Base-by-base conservation (phyloP, 2,113 vertebrate genomes). In the Tangachromis dhanisi region DNA sequence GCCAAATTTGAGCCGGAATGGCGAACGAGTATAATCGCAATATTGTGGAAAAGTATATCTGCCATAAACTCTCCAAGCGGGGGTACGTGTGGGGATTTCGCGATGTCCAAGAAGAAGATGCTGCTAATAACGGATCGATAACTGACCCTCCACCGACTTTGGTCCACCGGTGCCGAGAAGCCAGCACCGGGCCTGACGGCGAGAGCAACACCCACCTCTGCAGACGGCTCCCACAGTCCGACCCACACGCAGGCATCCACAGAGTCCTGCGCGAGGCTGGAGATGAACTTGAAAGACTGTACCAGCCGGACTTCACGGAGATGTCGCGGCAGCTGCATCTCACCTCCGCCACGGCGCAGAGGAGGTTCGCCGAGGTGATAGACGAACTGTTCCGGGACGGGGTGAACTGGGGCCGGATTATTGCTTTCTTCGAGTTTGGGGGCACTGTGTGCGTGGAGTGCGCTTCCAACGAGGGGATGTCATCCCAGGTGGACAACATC, bases 341-440 rank as follows among this genome's bases (percentile, higher is more conserved):
- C 94, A 98, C 97, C 1, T 97, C 98, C 80, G 94, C 95, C 93
- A 97, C 97, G 78, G 98, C 97, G 86, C 97, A 97, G 88, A 93
- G 96, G 83, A 97, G 98, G 90, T 99, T 99, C 80, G 96, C 97
- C 83, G 97, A 98, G 3, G 99, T 99, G 93, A 97, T 98, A 90
- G 98, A 99, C 92, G 98, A 99, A 96, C 97, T 99, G 92, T 99
- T 99, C 96, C 97, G 98, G 95, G 98, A 99, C 9, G 99, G 98
- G 12, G 97, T 99, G 83, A 99, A 99, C 96, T 99, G 99, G 99
- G 99, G 99, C 79, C 97, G 99, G 90, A 98, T 99, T 40, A 98
- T 99, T 92, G 99, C 99, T 83, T 99, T 99, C 96, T 98, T 99
- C 85, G 99, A 99, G 96, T 99, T 99, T 29, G 99, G 99, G 6